Base-by-base conservation (phyloP, 2,888 invertebrate species). In the Leucophenga maculata region DNA sequence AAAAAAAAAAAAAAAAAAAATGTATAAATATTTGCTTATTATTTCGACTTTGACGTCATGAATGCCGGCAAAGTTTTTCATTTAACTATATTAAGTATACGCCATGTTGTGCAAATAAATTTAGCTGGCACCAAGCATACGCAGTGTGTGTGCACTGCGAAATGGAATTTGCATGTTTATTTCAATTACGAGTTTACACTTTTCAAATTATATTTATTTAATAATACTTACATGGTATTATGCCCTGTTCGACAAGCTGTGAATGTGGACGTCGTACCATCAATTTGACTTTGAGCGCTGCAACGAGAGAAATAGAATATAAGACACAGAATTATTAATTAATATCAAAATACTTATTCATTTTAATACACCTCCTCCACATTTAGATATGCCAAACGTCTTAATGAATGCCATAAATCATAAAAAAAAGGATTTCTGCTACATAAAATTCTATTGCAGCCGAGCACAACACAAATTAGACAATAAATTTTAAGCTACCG, bases 261-360 rank as follows among this genome's bases (percentile, higher is more conserved):
- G 94, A 96, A 88, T 97, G 94, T 74, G 98, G 97, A 86, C 97
- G 92, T 88, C 98, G 92, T 90, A 97, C 93, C 94, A 97, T 95
- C 90, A 98, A 91, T 91, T 98, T 98, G 89, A 97, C 95, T 92
- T 98, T 97, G 88, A 98, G 92, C 86, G 98, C 98, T 98, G 93
- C 78, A 93, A 77, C 60, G 0, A 72, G 8, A 32, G n/a, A 60
- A 20, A 39, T 4, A 54, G 18, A 54, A 20, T 18, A 48, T 32
- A 32, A 54, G 20, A 54, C 52, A 59, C 69, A 50, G 67, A 60
- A 60, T 18, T 14, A 22, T 22, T 55, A 22, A 55, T 22, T 55
- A 14, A 11, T 1, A 55, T 22, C 11, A 16, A 18, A 54, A 18
- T 16, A 52, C 16, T 26, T 26, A 26, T 26, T 18, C 20, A 54